Conservation (phyloP, 1,140 invertebrate genomes). For the Drosophila sp. region DNA sequence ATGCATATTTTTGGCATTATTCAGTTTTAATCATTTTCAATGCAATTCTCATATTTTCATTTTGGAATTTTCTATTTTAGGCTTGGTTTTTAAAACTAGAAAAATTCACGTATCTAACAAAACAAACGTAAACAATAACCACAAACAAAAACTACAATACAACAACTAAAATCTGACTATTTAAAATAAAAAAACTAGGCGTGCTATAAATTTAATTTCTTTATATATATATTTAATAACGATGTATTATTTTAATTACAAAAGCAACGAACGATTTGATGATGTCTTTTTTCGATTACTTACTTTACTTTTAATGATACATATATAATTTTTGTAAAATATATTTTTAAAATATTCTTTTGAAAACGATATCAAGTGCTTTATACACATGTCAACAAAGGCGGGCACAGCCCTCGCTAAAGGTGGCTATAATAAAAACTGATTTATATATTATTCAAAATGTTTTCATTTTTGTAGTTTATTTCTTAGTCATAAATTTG, state of each 20-base stretch:
- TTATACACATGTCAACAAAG: conserved; percentile 39
- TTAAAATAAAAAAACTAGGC: conserved; percentile 17
- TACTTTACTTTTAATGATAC: conserved; percentile 26
- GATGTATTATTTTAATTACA: conserved; percentile 31
- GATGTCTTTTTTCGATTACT: conserved; percentile 29
- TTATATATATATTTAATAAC: conserved; percentile 30
- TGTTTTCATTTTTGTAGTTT: conserved; percentile 39
- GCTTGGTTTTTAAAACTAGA: conserved; percentile 73
- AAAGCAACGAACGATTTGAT: conserved; percentile 57
- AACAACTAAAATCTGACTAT: conserved; percentile 20
- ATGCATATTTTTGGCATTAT: conserved; percentile 35
- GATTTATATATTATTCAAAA: conserved; percentile 46
- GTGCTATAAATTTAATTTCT: conserved; percentile 50
- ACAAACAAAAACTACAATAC: conserved; percentile 4
- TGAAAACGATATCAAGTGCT: conserved; percentile 40
- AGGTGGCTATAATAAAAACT: conserved; percentile 61
- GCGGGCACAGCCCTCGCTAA: conserved; percentile 35
- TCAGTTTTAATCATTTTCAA: conserved; percentile 20
- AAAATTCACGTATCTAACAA: conserved; percentile 58
- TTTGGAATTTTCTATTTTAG: conserved; percentile 77
- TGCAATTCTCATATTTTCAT: conserved; percentile 15
- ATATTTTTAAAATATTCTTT: conserved; percentile 51
- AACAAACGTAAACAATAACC: not conserved
- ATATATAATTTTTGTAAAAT: conserved; percentile 56
- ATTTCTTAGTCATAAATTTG: not conserved